Evolutionary conservation across 2,888 invertebrate genomes (phyloP).

Genomic region (Prenolepis imparis): DNA sequence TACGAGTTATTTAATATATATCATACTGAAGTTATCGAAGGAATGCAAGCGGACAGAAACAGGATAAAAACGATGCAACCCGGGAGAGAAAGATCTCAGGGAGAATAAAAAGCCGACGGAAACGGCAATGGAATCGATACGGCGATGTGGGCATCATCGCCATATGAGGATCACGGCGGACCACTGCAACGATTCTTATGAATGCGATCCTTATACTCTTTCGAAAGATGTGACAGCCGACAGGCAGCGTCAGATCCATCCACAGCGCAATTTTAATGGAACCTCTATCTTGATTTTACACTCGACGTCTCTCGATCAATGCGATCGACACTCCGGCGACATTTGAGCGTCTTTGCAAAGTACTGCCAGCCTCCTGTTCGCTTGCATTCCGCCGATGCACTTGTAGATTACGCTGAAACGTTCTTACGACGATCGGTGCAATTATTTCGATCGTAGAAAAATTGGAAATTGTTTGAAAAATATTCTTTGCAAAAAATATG

Average conservation of each 20-base stretch:
- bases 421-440: neutral
- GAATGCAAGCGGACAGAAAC: conserved; percentile 60
- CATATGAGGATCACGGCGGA: conserved; percentile 32
- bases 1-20: conserved; percentile 26
- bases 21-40: conserved; percentile 63
- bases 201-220: conserved; percentile 47
- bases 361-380: neutral
- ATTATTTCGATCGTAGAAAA: neutral
- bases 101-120: conserved; percentile 67
- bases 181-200: conserved; percentile 48
- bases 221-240: conserved; percentile 42
- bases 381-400: neutral
- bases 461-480: neutral
- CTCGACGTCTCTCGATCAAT: conserved; percentile 15
- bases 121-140: conserved; percentile 68
- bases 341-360: conserved; percentile 30
- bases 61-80: conserved; percentile 64
- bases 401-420: neutral
- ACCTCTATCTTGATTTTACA: conserved; percentile 47
- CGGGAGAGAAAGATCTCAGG: conserved; percentile 38
- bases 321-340: conserved; percentile 24
- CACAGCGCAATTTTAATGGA: conserved; percentile 47
- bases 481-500: neutral
- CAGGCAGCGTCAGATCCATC: conserved; percentile 24
- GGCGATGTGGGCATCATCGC: conserved; percentile 40